Evolutionary conservation across 2,888 invertebrate genomes (phyloP), one percentile per base, ranked within the genome.

Genomic region (Papilio gigon): DNA sequence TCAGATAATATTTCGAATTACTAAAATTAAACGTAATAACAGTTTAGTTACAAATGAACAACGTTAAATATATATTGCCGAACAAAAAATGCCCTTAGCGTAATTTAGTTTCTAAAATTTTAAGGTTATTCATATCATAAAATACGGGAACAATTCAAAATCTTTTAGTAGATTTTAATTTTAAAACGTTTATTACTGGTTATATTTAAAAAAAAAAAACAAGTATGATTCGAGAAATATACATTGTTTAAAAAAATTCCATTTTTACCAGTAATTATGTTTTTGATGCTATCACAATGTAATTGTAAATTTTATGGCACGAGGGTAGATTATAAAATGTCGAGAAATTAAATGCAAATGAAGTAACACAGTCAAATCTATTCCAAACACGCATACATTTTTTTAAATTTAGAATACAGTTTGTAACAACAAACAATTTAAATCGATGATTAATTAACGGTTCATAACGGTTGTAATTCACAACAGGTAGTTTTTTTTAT

Each of bases 301-400:
- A 30, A 30, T 53, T 53, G 53, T 53, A 53, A 53, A 53, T 17
- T 50, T 50, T 50, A 53, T 53, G 17, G 27, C 27, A 53, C 30
- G n/a, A 53, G 53, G 53, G 53, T 53, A 30, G 53, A 53, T 53
- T 53, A 30, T 17, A 53, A 53, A 53, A 53, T 30, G 53, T 30
- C 27, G 53, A 53, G 53, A 53, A 53, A 53, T 53, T 53, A 53
- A 53, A 53, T 53, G 53, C 53, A 53, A 53, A 53, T 53, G 53
- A 53, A 53, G n/a, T 53, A 30, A 30, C 17, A 53, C 50, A 50
- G 27, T 30, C n/a, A 53, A 53, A 53, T 53, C 53, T 53, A 53
- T 53, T 53, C 53, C n/a, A 53, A 53, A 53, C 53, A 53, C 53
- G 53, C 53, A 53, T 53, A 14, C 5, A 27, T 5, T 12, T 50